A percentile compares a stretch with the other conserved stretches of the same genome.
Evolutionary conservation across 2,113 vertebrate genomes (phyloP).

Genomic region (Sterna hirundo): DNA sequence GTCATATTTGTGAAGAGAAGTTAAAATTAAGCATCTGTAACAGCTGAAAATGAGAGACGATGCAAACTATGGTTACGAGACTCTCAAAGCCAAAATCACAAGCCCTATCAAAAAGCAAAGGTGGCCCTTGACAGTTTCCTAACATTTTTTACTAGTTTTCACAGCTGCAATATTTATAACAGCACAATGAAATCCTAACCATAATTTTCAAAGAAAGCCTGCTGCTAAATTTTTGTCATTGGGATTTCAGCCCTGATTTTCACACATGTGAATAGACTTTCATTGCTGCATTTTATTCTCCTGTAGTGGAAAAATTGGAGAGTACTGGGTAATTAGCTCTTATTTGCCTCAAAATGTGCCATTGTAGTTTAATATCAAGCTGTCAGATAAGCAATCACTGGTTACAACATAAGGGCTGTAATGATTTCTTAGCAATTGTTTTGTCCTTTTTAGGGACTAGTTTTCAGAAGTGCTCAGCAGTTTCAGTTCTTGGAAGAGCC

Average conservation of each 20-base stretch:
- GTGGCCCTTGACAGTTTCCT: not conserved
- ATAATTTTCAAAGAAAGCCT: not conserved
- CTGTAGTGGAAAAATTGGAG: not conserved
- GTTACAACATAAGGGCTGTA: not conserved
- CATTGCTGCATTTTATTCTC: not conserved
- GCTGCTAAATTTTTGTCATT: not conserved
- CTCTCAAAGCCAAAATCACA: not conserved
- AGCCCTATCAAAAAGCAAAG: not conserved
- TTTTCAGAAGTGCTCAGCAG: not conserved
- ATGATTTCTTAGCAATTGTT: not conserved
- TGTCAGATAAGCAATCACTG: not conserved
- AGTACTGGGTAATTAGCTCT: not conserved
- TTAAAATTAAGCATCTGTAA: not conserved
- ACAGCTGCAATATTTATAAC: not conserved
- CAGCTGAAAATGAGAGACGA: not conserved
- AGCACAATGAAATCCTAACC: not conserved
- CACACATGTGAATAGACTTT: not conserved
- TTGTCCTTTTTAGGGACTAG: not conserved
- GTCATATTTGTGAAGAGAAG: not conserved
- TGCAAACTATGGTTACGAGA: not conserved
- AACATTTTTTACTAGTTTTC: not conserved
- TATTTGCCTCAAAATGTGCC: not conserved
- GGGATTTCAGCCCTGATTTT: not conserved
- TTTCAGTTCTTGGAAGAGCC: not conserved
- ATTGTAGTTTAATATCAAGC: not conserved